Conservation (phyloP, 2,113 vertebrate species). For the Anhinga anhinga region DNA sequence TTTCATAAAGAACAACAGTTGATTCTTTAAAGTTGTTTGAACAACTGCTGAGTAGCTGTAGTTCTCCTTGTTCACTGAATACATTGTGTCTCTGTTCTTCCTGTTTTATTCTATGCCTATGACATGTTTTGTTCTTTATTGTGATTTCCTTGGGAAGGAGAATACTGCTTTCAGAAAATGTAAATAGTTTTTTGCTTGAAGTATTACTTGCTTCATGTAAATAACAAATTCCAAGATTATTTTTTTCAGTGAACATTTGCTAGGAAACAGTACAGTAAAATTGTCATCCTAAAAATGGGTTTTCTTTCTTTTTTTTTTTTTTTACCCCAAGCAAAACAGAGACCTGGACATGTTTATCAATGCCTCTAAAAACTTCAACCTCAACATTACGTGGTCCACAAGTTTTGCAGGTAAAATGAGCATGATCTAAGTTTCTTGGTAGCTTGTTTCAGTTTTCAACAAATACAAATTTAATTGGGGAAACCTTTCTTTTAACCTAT, state of each 20-base stretch:
- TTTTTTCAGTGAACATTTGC: background rate
- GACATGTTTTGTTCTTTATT: background rate
- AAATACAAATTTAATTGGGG: background rate
- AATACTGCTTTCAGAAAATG: background rate
- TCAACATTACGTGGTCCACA: conserved; percentile 97
- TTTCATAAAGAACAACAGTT: background rate
- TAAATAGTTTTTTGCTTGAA: background rate
- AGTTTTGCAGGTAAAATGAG: conserved; percentile 88
- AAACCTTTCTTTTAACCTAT: background rate
- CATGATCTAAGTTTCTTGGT: background rate
- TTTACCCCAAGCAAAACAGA: conserved; percentile 85
- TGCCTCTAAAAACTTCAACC: conserved; percentile 98
- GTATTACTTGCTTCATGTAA: background rate
- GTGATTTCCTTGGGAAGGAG: background rate
- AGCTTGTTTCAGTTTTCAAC: background rate
- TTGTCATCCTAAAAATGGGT: background rate
- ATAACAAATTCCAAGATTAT: background rate
- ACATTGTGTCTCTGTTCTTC: background rate
- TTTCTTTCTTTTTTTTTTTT: background rate
- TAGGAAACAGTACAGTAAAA: background rate
- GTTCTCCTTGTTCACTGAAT: background rate
- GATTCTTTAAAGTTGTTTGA: background rate
- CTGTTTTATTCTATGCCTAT: fast-evolving
- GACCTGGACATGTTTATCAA: conserved; percentile 99
- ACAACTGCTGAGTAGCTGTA: background rate